Evolutionary conservation across 2,888 invertebrate species (phyloP).

Genomic region (Tanytarsus gracilentus): DNA sequence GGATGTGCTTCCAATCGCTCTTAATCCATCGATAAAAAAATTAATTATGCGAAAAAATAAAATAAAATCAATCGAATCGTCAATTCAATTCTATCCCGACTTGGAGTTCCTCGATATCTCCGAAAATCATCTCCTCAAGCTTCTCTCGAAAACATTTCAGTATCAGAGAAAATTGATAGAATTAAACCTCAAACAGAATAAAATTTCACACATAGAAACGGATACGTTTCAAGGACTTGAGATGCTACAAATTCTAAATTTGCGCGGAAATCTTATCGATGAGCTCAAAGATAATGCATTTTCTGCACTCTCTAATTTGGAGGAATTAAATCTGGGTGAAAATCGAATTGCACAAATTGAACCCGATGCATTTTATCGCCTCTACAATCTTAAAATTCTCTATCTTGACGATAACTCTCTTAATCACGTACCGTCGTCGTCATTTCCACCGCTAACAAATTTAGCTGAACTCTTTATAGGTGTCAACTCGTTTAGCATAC

Average conservation of each 20-base stretch:
- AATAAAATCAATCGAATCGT: slow-evolving; percentile 80
- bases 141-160: slow-evolving; percentile 68
- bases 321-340: slow-evolving; percentile 77
- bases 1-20: slow-evolving; percentile 80
- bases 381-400: slow-evolving; percentile 65
- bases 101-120: slow-evolving; percentile 78
- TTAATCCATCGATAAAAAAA: slow-evolving; percentile 82
- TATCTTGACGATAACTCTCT: slow-evolving; percentile 79
- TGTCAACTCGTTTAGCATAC: slow-evolving; percentile 65
- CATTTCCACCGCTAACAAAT: slow-evolving; percentile 63
- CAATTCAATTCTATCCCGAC: slow-evolving; percentile 80
- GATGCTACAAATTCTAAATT: slow-evolving; percentile 68
- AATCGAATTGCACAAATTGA: slow-evolving; percentile 76
- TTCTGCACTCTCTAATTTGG: slow-evolving; percentile 61
- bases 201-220: slow-evolving; percentile 70
- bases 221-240: slow-evolving; percentile 70
- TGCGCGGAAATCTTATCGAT: slow-evolving; percentile 73
- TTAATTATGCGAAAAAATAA: slow-evolving; percentile 76
- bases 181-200: slow-evolving; percentile 74
- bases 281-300: slow-evolving; percentile 68
- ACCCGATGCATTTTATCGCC: slow-evolving; percentile 63
- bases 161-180: slow-evolving; percentile 75
- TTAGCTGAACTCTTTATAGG: slow-evolving; percentile 79
- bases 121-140: slow-evolving; percentile 72
- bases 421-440: slow-evolving; percentile 63